Evolutionary conservation across 2,797 vertebrate genomes (phyloP), one percentile per base, ranked within the genome.

Genomic region (Pelochelys cantorii): DNA sequence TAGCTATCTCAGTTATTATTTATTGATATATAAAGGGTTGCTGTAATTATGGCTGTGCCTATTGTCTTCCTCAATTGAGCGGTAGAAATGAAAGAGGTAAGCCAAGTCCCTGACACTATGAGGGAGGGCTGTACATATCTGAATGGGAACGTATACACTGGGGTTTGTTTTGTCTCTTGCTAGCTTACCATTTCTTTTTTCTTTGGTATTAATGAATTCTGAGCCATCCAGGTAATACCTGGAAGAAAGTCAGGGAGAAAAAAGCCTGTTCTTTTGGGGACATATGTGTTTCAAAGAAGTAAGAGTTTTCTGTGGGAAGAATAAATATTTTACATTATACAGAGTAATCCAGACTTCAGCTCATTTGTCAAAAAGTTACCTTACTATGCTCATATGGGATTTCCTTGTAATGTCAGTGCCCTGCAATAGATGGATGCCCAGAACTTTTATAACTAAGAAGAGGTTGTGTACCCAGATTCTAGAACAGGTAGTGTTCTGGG

Each of bases 321-420:
- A 88, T 94, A 84, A 91, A 90, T 92, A 86, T 34, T 25, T 42
- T 3, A 53, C 89, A 82, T 68, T 79, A 12, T 60, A 90, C 56
- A 11, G 42, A 81, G 52, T 79, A 86, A 87, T 86, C 62, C 77
- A 91, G 42, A 17, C 25, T 52, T 27, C 11, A 25, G 4, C 42
- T 52, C 14, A 77, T 9, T 22, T 71, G 5, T 71, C n/a, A 27
- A 75, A 77, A 77, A 75, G 56, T 4, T 62, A 34, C 11, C 23
- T 56, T 59, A 48, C 27, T 2, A 0, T 55, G 53, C 56, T 84
- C 34, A 23, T 54, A 9, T 56, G 23, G 13, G 53, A 15, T 34
- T 71, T 71, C 65, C 34, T 71, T 71, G 65, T 71, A 71, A 34
- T 37, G 37, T 68, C 11, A 74, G n/a, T 20, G n/a, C 34, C 18